These are phyloP conservation scores for Seriola aureovittata DNA, from an alignment of 2,113 vertebrate genomes.

Conservation along the genomic window DNA sequence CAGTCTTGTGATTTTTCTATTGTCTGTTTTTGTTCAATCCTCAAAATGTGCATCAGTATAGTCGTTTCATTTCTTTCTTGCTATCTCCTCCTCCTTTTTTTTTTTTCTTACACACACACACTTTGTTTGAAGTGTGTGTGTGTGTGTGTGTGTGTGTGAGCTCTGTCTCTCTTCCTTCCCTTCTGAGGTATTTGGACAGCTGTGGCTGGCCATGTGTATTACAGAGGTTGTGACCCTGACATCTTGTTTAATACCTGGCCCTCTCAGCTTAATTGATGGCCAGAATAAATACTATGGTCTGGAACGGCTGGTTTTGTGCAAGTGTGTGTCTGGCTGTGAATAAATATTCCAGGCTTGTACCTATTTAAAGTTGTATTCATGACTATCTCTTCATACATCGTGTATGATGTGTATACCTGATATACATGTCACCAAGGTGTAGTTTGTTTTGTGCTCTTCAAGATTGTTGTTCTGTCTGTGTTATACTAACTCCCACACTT, in stretches of 20 bases:
- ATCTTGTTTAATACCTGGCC: constrained; percentile 80
- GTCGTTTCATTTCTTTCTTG: constrained; percentile 1
- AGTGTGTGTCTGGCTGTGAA: constrained; percentile 57
- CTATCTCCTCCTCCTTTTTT: neutral
- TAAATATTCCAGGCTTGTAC: constrained; percentile 41
- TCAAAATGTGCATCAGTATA: constrained; percentile 10
- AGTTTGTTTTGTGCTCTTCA: neutral
- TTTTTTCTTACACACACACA: neutral
- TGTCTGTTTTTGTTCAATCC: neutral
- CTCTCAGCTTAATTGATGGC: constrained; percentile 79
- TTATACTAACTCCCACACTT: neutral
- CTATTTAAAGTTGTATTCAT: constrained; percentile 18
- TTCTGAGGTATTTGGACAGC: constrained; percentile 83
- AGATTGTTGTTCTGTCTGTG: neutral
- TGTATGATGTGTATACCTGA: no score
- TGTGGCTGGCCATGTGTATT: constrained; percentile 78
- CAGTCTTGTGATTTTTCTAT: neutral
- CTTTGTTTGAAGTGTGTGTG: neutral
- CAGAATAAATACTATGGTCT: constrained; percentile 71
- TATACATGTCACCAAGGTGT: neutral
- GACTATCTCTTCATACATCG: neutral
- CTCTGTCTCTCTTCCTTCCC: constrained; percentile 38
- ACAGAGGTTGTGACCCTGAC: constrained; percentile 79
- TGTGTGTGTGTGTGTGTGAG: neutral
- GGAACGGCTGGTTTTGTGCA: constrained; percentile 19